These are phyloP conservation scores for Cephalopholis sonnerati DNA, from an alignment of 2,113 vertebrate species.

Conservation along the genomic window DNA sequence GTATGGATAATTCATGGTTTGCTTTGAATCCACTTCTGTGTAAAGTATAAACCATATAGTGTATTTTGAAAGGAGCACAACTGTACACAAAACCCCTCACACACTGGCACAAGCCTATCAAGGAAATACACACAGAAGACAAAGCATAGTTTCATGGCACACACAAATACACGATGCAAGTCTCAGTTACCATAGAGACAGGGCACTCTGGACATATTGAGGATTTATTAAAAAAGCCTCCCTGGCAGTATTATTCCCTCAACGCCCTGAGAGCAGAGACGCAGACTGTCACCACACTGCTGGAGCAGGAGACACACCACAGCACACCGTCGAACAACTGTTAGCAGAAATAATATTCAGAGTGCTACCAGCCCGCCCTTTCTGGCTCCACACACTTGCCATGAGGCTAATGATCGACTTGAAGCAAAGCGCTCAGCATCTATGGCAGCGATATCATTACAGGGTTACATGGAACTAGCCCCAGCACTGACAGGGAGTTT, in stretches of 20 bases:
- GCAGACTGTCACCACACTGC: slow-evolving; percentile 59
- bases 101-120: slow-evolving; percentile 11
- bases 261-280: slow-evolving; percentile 58
- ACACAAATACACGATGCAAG: slow-evolving; percentile 57
- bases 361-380: neutral
- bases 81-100: slow-evolving; percentile 10
- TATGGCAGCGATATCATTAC: slow-evolving; percentile 24
- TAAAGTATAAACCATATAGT: neutral
- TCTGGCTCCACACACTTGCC: slow-evolving; percentile 23
- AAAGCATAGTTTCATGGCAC: slow-evolving; percentile 46
- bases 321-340: slow-evolving; percentile 22
- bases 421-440: slow-evolving; percentile 9
- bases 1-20: neutral
- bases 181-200: slow-evolving; percentile 85
- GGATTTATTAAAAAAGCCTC: slow-evolving; percentile 79
- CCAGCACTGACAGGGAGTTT: slow-evolving; percentile 25
- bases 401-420: slow-evolving; percentile 37
- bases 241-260: slow-evolving; percentile 71
- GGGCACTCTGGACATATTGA: slow-evolving; percentile 74
- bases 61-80: neutral
- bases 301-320: slow-evolving; percentile 32
- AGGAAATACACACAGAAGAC: slow-evolving; percentile 53
- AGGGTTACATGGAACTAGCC: slow-evolving; percentile 2
- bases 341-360: slow-evolving; percentile 10
- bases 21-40: neutral